These are phyloP conservation scores for Drosophila lacteicornis DNA, from an alignment of 1,140 invertebrate genomes.

Conservation along the genomic window DNA sequence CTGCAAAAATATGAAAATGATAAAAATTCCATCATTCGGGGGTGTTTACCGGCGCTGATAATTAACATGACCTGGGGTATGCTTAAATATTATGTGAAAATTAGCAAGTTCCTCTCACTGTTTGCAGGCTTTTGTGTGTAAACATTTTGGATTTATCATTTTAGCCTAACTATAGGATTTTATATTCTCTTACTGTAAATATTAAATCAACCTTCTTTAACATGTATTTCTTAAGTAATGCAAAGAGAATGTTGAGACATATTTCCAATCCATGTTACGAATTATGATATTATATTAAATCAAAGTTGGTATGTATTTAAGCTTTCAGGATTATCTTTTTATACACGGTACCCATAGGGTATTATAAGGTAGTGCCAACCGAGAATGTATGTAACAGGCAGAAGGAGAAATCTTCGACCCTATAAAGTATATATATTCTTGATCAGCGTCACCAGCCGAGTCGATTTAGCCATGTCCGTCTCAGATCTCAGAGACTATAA, in stretches of 20 bases:
- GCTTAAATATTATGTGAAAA: conserved; percentile 28
- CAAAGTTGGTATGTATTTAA: background rate
- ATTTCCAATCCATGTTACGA: background rate
- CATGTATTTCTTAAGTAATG: no score
- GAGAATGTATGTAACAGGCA: no score
- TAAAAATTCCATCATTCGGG: conserved; percentile 12
- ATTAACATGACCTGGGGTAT: conserved; percentile 22
- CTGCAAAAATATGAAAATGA: conserved; percentile 5
- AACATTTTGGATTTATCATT: conserved; percentile 1
- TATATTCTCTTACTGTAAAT: background rate
- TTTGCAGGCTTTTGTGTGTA: background rate
- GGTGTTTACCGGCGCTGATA: conserved; percentile 7
- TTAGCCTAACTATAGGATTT: conserved; percentile 1
- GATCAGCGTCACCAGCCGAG: no score
- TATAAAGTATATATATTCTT: no score
- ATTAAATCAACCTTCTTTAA: no score
- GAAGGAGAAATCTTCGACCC: no score
- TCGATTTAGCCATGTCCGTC: no score
- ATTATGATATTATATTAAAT: background rate
- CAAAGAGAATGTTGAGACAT: no score
- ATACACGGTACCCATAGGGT: no score
- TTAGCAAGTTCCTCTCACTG: conserved; percentile 17
- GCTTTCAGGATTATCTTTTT: background rate
- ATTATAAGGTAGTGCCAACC: no score
- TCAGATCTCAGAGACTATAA: no score